phyloP scores from a whole-genome alignment of 2,113 vertebrate species.

The Halcyon senegalensis region DNA sequence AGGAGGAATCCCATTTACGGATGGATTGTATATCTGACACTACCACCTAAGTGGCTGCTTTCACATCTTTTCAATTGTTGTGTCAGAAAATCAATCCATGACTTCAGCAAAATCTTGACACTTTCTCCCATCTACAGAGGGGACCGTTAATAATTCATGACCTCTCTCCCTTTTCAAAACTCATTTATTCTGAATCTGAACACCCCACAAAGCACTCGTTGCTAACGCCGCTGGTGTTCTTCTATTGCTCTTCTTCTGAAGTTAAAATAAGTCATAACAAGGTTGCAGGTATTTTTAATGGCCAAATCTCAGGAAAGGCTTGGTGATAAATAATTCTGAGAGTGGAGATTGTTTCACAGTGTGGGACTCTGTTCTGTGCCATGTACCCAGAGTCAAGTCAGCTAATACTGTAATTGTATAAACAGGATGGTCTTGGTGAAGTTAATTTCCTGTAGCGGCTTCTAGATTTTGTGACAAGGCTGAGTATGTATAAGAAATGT shows the following conservation, averaged over 20 bases:
- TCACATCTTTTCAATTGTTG: conserved; percentile 63
- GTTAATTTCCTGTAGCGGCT: conserved; percentile 48
- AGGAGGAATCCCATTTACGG: not conserved
- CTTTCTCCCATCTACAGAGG: conserved; percentile 67
- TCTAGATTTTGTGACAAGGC: not conserved
- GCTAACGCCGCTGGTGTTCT: not conserved
- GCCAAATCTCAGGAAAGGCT: not conserved
- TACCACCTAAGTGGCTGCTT: not conserved
- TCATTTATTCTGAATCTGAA: conserved; percentile 18
- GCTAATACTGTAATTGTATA: not conserved
- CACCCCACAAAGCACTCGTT: not conserved
- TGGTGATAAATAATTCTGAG: not conserved
- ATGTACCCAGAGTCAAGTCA: not conserved
- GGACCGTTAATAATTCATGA: conserved; percentile 83
- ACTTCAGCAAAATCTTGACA: conserved; percentile 77
- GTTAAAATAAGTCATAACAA: not conserved
- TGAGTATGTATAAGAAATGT: not conserved
- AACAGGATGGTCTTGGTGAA: conserved; percentile 40
- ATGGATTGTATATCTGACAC: not conserved
- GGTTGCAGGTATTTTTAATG: not conserved
- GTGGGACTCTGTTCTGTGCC: not conserved
- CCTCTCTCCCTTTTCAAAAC: conserved; percentile 3
- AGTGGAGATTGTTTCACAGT: not conserved
- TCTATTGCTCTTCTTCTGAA: not conserved
- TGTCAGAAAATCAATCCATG: conserved; percentile 93